Conservation (phyloP, 2,797 vertebrate genomes). For the Coilia nasus region DNA sequence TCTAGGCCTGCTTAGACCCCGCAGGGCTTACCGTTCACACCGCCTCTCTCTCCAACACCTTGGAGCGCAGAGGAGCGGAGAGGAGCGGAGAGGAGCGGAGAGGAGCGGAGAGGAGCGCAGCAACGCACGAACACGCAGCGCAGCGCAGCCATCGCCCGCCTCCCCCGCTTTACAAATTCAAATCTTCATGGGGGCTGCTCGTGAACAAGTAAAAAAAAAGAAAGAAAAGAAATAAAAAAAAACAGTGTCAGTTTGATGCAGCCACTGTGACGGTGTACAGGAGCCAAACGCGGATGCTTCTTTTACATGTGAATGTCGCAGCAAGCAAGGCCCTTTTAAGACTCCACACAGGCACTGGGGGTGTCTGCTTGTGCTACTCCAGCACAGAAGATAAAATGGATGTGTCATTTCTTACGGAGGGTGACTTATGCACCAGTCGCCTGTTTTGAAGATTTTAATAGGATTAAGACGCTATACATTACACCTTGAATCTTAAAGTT, state of each 20-base stretch:
- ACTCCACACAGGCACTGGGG: slow-evolving; percentile 27
- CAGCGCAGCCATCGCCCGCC: neutral
- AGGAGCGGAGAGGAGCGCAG: neutral
- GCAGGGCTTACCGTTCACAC: slow-evolving; percentile 49
- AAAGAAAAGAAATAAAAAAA: slow-evolving; percentile 55
- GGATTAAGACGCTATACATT: slow-evolving; percentile 55
- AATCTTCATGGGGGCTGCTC: slow-evolving; percentile 60
- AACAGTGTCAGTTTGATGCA: slow-evolving; percentile 61
- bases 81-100: neutral
- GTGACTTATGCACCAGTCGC: slow-evolving; percentile 45
- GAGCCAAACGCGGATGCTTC: slow-evolving; percentile 42
- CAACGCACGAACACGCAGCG: neutral
- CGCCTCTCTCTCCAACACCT: neutral
- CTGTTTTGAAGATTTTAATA: slow-evolving; percentile 43
- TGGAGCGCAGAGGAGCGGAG: neutral
- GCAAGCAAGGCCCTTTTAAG: slow-evolving; percentile 38
- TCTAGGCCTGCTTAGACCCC: slow-evolving; percentile 51
- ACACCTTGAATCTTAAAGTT: slow-evolving; percentile 47
- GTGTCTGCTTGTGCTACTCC: slow-evolving; percentile 29
- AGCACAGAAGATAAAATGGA: slow-evolving; percentile 56
- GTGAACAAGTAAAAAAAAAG: slow-evolving; percentile 49
- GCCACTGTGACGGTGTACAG: slow-evolving; percentile 55
- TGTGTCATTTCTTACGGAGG: slow-evolving; percentile 42
- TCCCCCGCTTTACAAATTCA: slow-evolving; percentile 61
- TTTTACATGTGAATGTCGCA: slow-evolving; percentile 42